These are phyloP conservation scores for Tachyglossus aculeatus DNA, from an alignment of 2,797 vertebrate species.

Conservation along the genomic window DNA sequence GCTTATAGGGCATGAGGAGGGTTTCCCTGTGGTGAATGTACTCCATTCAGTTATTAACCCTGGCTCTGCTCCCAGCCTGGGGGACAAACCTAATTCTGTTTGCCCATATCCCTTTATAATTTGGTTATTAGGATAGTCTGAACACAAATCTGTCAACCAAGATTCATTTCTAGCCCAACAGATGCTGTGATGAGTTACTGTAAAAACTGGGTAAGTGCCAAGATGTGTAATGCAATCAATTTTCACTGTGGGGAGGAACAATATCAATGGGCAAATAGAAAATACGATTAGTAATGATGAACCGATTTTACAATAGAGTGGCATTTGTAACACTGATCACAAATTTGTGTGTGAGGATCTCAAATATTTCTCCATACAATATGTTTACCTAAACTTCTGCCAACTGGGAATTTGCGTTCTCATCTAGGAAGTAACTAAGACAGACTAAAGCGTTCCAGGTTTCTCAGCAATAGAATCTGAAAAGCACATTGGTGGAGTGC, in stretches of 20 bases:
- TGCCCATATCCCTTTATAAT: slow-evolving; percentile 15
- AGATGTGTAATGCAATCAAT: fast-evolving
- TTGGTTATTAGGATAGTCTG: neutral
- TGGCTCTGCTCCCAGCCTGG: neutral
- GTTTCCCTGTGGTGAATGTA: neutral
- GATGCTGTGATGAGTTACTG: neutral
- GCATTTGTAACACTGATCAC: no score
- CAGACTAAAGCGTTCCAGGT: no score
- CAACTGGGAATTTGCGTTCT: no score
- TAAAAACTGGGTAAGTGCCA: neutral
- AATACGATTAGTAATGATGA: no score
- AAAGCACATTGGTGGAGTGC: no score
- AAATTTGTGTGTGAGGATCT: no score
- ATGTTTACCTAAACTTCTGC: no score
- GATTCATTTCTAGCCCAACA: neutral
- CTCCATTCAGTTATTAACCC: slow-evolving; percentile 2
- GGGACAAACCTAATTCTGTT: neutral
- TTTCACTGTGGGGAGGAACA: fast-evolving
- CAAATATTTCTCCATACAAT: no score
- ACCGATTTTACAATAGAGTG: no score
- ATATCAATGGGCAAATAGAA: no score
- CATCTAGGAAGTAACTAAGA: no score
- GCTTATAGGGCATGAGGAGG: slow-evolving; percentile 18
- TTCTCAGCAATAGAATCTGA: no score
- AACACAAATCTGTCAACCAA: neutral